A percentile compares a stretch with the other conserved stretches of the same genome.
phyloP scores from a whole-genome alignment of 2,113 vertebrate genomes.

The Hystrix cristata region DNA sequence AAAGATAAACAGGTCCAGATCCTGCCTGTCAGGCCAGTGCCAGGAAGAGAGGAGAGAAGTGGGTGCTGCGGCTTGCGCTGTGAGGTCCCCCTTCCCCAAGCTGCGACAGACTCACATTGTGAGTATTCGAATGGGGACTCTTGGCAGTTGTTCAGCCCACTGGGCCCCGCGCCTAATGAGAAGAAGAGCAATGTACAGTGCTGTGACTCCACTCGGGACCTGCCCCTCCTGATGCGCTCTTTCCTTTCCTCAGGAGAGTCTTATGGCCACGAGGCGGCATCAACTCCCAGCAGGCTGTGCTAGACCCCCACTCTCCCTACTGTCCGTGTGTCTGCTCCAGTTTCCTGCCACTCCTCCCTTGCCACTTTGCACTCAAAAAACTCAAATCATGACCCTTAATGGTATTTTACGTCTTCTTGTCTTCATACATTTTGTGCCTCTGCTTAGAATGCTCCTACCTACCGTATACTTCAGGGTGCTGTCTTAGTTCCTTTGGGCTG shows the following conservation, averaged over 20 bases:
- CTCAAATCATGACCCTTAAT: neutral
- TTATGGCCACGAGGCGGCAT: neutral
- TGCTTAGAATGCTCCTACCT: neutral
- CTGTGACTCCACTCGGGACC: neutral
- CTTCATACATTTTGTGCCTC: neutral
- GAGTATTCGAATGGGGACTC: neutral
- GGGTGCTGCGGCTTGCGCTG: neutral
- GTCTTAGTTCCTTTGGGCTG: neutral
- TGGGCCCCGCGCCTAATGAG: neutral
- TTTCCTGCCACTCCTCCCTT: neutral
- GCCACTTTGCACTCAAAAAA: neutral
- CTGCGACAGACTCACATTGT: too few relatives aligned
- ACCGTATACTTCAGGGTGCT: neutral
- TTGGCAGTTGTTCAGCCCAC: neutral
- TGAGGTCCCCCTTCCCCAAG: neutral
- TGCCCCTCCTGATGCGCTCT: neutral
- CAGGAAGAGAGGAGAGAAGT: neutral
- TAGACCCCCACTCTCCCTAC: neutral
- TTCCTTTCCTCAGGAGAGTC: neutral
- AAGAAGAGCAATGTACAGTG: neutral
- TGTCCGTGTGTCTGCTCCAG: neutral
- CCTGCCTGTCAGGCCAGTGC: neutral
- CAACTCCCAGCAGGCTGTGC: fast-evolving
- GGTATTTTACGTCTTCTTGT: neutral
- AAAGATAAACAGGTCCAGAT: neutral